phyloP scores from a whole-genome alignment of 2,113 vertebrate genomes.

The Mirounga angustirostris region DNA sequence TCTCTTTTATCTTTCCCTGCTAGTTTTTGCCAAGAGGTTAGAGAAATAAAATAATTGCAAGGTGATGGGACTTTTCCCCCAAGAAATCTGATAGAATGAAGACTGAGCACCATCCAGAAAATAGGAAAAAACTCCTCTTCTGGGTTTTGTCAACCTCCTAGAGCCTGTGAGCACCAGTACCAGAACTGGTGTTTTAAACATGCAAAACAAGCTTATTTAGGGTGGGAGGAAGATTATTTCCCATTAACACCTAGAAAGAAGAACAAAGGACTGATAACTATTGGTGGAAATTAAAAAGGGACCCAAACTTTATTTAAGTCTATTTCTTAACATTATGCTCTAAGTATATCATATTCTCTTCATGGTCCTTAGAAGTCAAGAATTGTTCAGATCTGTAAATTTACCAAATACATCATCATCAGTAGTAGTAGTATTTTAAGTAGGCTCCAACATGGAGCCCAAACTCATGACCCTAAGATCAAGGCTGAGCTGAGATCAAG shows the following conservation, averaged over 20 bases:
- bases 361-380: background rate
- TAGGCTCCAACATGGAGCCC: background rate
- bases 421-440: background rate
- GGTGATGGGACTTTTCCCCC: background rate
- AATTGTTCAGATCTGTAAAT: conserved; percentile 14
- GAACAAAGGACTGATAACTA: background rate
- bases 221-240: background rate
- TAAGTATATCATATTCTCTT: conserved; percentile 45
- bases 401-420: background rate
- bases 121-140: background rate
- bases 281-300: conserved; percentile 50
- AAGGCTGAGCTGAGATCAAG: background rate
- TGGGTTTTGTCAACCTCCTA: background rate
- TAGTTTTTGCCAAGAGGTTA: conserved; percentile 44
- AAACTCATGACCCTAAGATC: background rate
- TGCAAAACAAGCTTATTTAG: background rate
- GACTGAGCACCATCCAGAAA: background rate
- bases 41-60: conserved; percentile 55
- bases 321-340: conserved; percentile 38
- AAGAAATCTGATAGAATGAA: conserved; percentile 42
- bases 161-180: background rate
- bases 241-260: conserved; percentile 48
- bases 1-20: conserved; percentile 48
- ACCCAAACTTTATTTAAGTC: conserved; percentile 38
- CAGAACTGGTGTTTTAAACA: conserved; percentile 55